Evolutionary conservation across 2,888 invertebrate species (phyloP), one percentile per base, ranked within the genome.

Genomic region (Cataglyphis livida): DNA sequence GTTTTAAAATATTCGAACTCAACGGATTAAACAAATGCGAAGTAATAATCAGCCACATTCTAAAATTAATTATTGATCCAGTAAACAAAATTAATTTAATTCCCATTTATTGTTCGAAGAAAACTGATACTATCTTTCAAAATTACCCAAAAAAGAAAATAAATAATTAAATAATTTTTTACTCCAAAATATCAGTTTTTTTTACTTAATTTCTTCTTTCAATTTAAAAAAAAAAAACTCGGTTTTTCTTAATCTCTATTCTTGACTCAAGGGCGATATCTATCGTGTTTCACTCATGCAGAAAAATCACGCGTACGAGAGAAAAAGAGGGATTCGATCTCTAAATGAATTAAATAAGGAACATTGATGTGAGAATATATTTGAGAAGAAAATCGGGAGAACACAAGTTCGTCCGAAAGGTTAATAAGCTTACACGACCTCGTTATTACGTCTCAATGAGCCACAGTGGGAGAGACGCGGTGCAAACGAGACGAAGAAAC

Each of bases 401-500:
- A 65, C n/a, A 28, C 12, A 28, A 28, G 25, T 28, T 9, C 21
- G 48, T 1, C 12, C 65, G 41, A 79, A 61, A 32, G 70, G 68
- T 79, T 68, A 79, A 79, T 54, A 79, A 79, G 68, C 41, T 61
- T 51, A 38, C 51, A 51, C 78, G 66, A 61, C 54, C 73, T 57
- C 78, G 57, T 83, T 86, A 85, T 83, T 81, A 81, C 66, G 81
- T 81, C 61, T 81, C 82, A 70, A 84, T 85, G 85, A 85, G 83
- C 84, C 88, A 85, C 88, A 83, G 10, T 6, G 62, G 44, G 44
- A 76, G 76, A 41, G 59, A 32, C 12, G 38, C 25, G 25, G 18
- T 21, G 88, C 90, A 85, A 89, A 82, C 89, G 88, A 88, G 84
- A 84, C 86, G 89, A 86, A 88, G 84, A 85, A 81, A 68, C 86